A percentile compares a stretch with the other conserved stretches of the same genome.
These are phyloP conservation scores for Margarornis squamiger DNA, from an alignment of 2,797 vertebrate genomes.

Conservation along the genomic window DNA sequence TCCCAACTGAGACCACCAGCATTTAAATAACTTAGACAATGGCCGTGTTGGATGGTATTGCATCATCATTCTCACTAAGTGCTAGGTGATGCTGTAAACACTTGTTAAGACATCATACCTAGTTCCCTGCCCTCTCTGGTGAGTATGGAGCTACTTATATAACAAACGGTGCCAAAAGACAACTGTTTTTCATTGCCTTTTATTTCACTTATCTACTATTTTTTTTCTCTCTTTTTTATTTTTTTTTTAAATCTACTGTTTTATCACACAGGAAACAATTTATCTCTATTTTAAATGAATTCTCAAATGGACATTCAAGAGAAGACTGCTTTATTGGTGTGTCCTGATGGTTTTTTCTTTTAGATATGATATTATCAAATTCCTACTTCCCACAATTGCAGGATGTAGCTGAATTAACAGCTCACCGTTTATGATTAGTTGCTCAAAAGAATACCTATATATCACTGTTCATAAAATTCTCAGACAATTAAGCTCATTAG, in stretches of 20 bases:
- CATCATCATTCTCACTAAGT: neutral
- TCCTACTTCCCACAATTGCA: neutral
- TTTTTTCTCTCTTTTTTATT: neutral
- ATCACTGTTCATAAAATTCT: neutral
- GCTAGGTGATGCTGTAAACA: neutral
- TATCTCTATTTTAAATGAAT: neutral
- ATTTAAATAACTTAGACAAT: neutral
- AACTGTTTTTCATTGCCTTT: neutral
- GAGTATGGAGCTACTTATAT: neutral
- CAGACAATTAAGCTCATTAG: neutral
- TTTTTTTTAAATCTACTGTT: neutral
- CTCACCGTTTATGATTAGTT: neutral
- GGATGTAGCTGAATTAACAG: neutral
- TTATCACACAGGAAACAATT: neutral
- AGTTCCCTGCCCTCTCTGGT: neutral
- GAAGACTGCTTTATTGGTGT: neutral
- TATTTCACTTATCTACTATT: neutral
- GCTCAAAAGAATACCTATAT: neutral
- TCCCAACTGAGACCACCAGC: accelerated
- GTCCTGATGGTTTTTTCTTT: neutral
- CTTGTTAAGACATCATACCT: neutral
- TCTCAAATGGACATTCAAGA: neutral
- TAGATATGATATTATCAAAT: neutral
- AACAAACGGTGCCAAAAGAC: neutral
- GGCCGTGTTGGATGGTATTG: neutral